These are phyloP conservation scores for Platyura marginata DNA, from an alignment of 1,140 invertebrate species.

Conservation along the genomic window DNA sequence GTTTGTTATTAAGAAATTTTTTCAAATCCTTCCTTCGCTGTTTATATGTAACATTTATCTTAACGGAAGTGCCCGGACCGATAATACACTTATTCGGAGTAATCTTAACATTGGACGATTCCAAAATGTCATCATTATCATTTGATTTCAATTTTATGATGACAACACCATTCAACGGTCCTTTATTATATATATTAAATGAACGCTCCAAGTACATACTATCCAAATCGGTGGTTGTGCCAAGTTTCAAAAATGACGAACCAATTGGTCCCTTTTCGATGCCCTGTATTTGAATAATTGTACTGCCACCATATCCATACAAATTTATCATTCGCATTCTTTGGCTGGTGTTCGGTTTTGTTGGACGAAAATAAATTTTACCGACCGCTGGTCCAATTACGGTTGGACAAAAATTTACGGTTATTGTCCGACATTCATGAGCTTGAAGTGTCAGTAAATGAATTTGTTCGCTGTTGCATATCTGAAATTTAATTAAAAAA, in stretches of 20 bases:
- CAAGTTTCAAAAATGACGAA: conserved; percentile 16
- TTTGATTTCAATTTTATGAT: conserved; percentile 16
- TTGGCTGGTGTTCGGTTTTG: no score
- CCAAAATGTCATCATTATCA: conserved; percentile 4
- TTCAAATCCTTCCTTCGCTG: conserved; percentile 20
- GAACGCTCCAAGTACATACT: conserved; percentile 11
- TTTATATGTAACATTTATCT: conserved; percentile 12
- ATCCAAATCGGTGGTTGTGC: conserved; percentile 15
- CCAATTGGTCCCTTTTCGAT: conserved; percentile 17
- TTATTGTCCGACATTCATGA: conserved; percentile 18
- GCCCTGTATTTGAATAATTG: conserved; percentile 13
- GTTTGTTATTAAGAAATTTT: conserved; percentile 16
- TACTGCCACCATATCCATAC: conserved; percentile 19
- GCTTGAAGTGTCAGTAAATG: conserved; percentile 15
- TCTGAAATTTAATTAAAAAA: no score
- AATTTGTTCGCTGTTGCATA: no score
- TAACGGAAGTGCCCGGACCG: conserved; percentile 10
- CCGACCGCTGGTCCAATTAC: conserved; percentile 18
- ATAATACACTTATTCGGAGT: conserved; percentile 11
- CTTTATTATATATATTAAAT: conserved; percentile 19
- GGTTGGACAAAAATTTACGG: conserved; percentile 19
- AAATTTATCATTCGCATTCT: conserved; percentile 5
- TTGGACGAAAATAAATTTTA: conserved; percentile 12
- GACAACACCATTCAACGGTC: conserved; percentile 17
- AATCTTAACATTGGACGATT: conserved; percentile 10